phyloP scores from a whole-genome alignment of 2,888 invertebrate species.

The Apodemia duryi region DNA sequence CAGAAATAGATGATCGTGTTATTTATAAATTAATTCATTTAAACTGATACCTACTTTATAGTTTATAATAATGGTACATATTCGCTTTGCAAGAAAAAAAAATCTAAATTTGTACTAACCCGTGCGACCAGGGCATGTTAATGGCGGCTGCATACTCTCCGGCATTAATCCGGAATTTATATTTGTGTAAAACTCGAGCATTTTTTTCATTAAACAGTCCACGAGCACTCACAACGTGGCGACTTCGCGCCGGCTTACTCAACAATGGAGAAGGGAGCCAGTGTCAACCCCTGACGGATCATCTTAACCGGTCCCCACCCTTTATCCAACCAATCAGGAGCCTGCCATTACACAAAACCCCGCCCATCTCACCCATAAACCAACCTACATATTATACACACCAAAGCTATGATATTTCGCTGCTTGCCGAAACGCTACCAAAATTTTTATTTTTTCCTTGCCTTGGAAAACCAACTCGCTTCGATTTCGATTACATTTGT shows the following conservation, averaged over 20 bases:
- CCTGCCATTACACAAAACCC: constrained; percentile 39
- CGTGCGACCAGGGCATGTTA: constrained; percentile 82
- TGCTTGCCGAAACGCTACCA: constrained; percentile 50
- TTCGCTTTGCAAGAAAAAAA: constrained; percentile 2
- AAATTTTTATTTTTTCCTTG: constrained; percentile 61
- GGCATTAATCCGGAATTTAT: constrained; percentile 80
- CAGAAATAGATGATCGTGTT: too few relatives aligned
- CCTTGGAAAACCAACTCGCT: constrained; percentile 41
- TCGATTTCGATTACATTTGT: constrained; percentile 22
- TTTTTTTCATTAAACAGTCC: constrained; percentile 56
- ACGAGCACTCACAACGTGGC: constrained; percentile 36
- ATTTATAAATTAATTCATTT: not conserved
- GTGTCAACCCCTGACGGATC: constrained; percentile 35
- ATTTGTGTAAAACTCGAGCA: constrained; percentile 86
- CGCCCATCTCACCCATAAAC: constrained; percentile 51
- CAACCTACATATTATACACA: constrained; percentile 67
- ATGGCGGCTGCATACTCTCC: constrained; percentile 77
- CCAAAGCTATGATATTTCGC: constrained; percentile 61
- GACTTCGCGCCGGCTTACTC: constrained; percentile 45
- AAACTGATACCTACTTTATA: not conserved
- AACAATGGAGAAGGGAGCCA: constrained; percentile 45
- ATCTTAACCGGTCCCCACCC: constrained; percentile 42
- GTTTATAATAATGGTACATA: not conserved
- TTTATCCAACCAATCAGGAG: constrained; percentile 48
- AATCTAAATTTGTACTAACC: constrained; percentile 62